These are phyloP conservation scores for Cataglyphis rosenhaueri DNA, from an alignment of 2,888 invertebrate genomes.

Conservation along the genomic window DNA sequence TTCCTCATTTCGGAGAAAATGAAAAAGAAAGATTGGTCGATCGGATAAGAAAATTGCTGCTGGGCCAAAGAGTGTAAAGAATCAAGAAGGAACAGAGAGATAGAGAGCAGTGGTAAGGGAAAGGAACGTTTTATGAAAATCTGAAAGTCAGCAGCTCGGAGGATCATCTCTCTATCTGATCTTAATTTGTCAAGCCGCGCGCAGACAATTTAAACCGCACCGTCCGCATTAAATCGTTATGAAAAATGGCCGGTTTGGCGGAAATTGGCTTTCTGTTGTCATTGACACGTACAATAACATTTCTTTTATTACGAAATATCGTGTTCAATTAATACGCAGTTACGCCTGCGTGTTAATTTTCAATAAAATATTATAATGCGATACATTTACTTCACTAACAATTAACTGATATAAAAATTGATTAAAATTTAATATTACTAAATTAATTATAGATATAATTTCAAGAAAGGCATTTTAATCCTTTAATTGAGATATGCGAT, in stretches of 20 bases:
- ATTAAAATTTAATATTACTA: background rate
- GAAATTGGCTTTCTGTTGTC: constrained; percentile 31
- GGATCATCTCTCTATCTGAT: constrained; percentile 84
- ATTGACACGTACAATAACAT: constrained; percentile 25
- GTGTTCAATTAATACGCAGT: background rate
- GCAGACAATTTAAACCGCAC: constrained; percentile 72
- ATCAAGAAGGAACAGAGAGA: constrained; percentile 54
- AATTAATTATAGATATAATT: background rate
- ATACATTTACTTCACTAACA: background rate
- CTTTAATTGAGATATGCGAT: background rate
- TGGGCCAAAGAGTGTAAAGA: constrained; percentile 55
- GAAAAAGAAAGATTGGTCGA: constrained; percentile 60
- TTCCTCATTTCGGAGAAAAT: constrained; percentile 22
- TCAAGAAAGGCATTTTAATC: background rate
- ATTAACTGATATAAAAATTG: background rate
- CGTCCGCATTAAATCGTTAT: constrained; percentile 69
- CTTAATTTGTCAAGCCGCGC: constrained; percentile 83
- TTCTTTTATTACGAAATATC: background rate
- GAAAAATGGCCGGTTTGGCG: constrained; percentile 59
- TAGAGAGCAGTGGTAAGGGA: constrained; percentile 58
- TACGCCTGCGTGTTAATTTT: background rate
- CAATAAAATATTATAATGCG: background rate
- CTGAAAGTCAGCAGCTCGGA: constrained; percentile 82
- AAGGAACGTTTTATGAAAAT: constrained; percentile 79
- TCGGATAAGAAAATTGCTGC: constrained; percentile 81